Evolutionary conservation across 2,113 vertebrate genomes (phyloP), one percentile per base, ranked within the genome.

Genomic region (Malurus elegans): DNA sequence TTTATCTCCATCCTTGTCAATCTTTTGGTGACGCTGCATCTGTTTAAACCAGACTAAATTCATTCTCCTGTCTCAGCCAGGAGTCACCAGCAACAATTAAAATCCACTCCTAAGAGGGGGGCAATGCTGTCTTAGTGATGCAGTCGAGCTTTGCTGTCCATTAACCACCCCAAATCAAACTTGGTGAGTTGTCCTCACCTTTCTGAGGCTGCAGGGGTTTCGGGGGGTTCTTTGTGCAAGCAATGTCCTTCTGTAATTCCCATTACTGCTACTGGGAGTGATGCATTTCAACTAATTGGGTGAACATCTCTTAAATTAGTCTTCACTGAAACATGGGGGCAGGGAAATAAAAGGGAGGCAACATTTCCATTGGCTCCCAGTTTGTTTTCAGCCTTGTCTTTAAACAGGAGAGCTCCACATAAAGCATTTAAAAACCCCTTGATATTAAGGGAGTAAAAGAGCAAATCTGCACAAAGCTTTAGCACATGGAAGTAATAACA

Each of bases 221-320:
- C 70, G 65, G 75, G 47, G 47, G 25, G 36, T 56, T 53, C 76
- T 89, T 62, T 62, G 44, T 82, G 73, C 44, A 51, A 18, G 32
- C 7, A 0, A 25, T 5, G 50, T 78, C 53, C 66, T 65, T 29
- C 87, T 93, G 85, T 47, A 90, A 76, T 93, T 94, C 54, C 81
- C 74, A 80, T 94, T 93, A 92, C 9, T 70, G 81, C 62, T 76
- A 85, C 93, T 69, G 58, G 48, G 74, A 61, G 38, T 95, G 90
- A 95, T 5, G 24, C 74, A 88, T 51, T 93, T 95, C 87, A 84
- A 79, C 85, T 88, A 73, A 83, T 85, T 76, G 58, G n/a, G 62
- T 51, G 71, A 90, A 56, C 32, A 56, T 83, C 62, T 81, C 60
- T 92, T 56, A 88, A 92, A 94, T 94, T 58, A 79, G n/a, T 79